Evolutionary conservation across 2,113 vertebrate genomes (phyloP).

Genomic region (Struthidea cinerea): DNA sequence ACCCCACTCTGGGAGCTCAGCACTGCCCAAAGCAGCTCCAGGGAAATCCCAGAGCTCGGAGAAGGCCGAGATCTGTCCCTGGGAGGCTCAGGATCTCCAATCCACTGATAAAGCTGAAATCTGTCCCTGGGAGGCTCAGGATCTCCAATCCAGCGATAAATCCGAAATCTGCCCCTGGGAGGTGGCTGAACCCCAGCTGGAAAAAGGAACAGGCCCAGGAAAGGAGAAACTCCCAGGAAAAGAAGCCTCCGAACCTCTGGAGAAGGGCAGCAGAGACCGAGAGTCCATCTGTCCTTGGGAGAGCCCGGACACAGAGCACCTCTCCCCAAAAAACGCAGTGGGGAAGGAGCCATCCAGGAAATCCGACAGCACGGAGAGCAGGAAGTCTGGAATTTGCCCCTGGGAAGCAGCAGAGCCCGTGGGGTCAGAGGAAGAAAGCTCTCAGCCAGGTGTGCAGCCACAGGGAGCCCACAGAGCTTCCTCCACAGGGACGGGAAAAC

Average conservation of each 20-base stretch:
- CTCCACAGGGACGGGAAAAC: background rate
- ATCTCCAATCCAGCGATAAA: background rate
- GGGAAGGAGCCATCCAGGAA: background rate
- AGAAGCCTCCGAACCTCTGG: rapidly evolving
- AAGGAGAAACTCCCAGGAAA: rapidly evolving
- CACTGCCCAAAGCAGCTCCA: background rate
- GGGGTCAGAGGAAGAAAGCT: background rate
- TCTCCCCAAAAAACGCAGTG: background rate
- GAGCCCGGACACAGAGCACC: background rate
- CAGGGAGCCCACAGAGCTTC: background rate
- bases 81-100: slow-evolving; percentile 25
- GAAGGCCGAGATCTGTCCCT: too few species aligned
- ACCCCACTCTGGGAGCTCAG: background rate
- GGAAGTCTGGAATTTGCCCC: slow-evolving; percentile 22
- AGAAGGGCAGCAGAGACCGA: rapidly evolving
- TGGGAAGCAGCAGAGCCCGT: slow-evolving; percentile 58
- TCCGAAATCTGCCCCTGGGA: background rate
- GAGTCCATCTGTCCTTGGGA: slow-evolving; percentile 56
- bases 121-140: too few species aligned
- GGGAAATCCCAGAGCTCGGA: too few species aligned
- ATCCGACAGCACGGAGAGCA: background rate
- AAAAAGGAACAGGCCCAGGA: background rate
- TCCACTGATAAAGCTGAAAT: too few species aligned
- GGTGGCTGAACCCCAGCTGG: background rate
- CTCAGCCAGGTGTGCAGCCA: slow-evolving; percentile 22